A percentile compares a stretch with the other conserved stretches of the same genome.
Evolutionary conservation across 2,113 vertebrate species (phyloP).

Genomic region (Peromyscus leucopus): DNA sequence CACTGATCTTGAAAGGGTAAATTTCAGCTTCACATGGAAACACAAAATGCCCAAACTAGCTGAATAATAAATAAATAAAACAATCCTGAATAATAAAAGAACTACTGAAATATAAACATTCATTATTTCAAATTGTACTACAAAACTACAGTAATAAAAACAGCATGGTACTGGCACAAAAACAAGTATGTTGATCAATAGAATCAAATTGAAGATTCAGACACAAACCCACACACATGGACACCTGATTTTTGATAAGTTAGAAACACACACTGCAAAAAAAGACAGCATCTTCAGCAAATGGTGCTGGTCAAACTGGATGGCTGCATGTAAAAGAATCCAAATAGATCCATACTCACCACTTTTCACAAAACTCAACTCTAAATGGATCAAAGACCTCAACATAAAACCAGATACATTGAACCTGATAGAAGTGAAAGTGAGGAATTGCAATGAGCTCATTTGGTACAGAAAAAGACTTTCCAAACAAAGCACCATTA

Average conservation of each 20-base stretch:
- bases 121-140: neutral
- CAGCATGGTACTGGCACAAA: neutral
- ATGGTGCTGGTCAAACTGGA: neutral
- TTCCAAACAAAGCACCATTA: too few relatives aligned
- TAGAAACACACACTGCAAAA: neutral
- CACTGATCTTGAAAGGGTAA: neutral
- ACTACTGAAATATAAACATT: neutral
- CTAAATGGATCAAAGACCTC: neutral
- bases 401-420: neutral
- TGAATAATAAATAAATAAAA: neutral
- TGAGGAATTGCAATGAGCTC: neutral
- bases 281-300: neutral
- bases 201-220: neutral
- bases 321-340: neutral
- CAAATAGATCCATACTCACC: neutral
- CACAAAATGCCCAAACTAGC: neutral
- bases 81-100: neutral
- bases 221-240: neutral
- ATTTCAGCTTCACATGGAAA: neutral
- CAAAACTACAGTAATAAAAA: neutral
- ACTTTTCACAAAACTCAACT: neutral
- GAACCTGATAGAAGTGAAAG: neutral
- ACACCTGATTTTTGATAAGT: neutral
- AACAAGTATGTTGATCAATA: neutral
- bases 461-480: too few relatives aligned